Base-by-base conservation (phyloP, 2,797 vertebrate species). In the Rachycentron canadum region DNA sequence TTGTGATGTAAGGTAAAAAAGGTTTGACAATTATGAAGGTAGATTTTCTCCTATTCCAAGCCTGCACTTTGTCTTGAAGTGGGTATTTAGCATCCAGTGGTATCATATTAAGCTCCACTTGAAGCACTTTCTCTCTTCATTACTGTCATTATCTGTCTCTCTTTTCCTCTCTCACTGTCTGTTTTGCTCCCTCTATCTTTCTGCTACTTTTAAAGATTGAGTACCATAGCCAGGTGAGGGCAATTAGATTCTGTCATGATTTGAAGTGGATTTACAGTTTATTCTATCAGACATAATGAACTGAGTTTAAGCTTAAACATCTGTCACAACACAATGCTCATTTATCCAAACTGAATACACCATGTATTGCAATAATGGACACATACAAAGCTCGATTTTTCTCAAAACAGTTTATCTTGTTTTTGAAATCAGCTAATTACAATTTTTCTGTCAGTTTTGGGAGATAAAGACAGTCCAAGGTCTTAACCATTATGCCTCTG, bases 91-190 rank as follows among this genome's bases (percentile, higher is more conserved):
- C n/a, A 5, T 76, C 45, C 47, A 70, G 40, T 9, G 23, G 25
- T 67, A 60, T 80, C 43, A 12, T 75, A 75, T 83, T 77, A 70
- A 57, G 45, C 63, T 85, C 23, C 56, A 79, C 74, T 76, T 57
- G 36, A 79, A 73, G 55, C 38, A 43, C 49, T 68, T 58, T 67
- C 32, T 84, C 62, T 47, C 17, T 41, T 21, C 45, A 9, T 50
- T 43, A 30, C 77, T 58, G 25, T 73, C 61, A 73, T 69, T 45
- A 64, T 67, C 30, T 30, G 3, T 69, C 28, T 60, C 14, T 53
- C n/a, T 49, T 1, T 67, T 23, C 56, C 21, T 75, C 16, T 53
- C 19, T 69, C n/a, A 1, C 26, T 52, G 36, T 40, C 26, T 5
- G 13, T 38, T n/a, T 9, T 17, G 30, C 21, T 45, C 13, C 34